These are phyloP conservation scores for Erebia palarica DNA, from an alignment of 2,888 invertebrate genomes.

Conservation along the genomic window DNA sequence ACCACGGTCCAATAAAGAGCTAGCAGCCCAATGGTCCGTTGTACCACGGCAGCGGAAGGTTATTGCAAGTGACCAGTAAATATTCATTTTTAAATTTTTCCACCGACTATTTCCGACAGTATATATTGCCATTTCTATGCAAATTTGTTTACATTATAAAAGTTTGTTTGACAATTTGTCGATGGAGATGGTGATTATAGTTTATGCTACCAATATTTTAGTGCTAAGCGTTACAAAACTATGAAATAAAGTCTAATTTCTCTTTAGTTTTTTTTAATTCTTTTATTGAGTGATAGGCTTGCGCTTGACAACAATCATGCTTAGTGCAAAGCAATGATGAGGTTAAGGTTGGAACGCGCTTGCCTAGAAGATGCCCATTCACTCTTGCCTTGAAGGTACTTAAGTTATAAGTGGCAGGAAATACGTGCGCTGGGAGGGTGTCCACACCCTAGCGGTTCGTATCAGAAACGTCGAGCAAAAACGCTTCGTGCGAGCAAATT, in stretches of 20 bases:
- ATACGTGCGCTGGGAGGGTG: no score
- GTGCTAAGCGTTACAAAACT: background rate
- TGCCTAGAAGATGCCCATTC: no score
- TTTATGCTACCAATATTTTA: background rate
- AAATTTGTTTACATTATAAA: constrained; percentile 12
- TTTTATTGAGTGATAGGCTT: no score
- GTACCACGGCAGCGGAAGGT: constrained; percentile 47
- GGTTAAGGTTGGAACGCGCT: no score
- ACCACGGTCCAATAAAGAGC: constrained; percentile 40
- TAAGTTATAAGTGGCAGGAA: no score
- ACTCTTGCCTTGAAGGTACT: no score
- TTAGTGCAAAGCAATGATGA: no score
- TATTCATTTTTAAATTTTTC: constrained; percentile 55
- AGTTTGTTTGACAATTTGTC: constrained; percentile 7
- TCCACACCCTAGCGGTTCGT: no score
- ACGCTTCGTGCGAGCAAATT: no score
- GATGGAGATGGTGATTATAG: background rate
- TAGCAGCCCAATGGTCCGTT: constrained; percentile 52
- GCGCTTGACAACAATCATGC: no score
- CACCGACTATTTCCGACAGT: constrained; percentile 32
- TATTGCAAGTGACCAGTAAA: constrained; percentile 59
- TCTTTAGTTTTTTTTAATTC: no score
- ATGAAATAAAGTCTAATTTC: background rate
- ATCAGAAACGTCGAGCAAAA: no score
- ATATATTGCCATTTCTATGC: constrained; percentile 27